phyloP scores from a whole-genome alignment of 2,888 invertebrate species.

The Mycogona germanica region DNA sequence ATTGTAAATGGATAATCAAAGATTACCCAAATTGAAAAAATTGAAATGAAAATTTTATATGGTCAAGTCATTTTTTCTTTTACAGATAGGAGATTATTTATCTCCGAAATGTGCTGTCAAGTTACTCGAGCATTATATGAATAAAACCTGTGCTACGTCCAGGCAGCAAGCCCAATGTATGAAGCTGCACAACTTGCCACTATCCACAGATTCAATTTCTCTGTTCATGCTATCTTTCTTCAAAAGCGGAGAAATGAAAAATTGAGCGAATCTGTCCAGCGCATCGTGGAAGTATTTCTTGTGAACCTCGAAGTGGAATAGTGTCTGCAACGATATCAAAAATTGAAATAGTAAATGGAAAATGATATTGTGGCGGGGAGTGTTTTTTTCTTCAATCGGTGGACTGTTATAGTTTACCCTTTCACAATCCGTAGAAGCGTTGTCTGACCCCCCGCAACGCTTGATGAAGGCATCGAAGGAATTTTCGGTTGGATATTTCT shows the following conservation, averaged over 20 bases:
- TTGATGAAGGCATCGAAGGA: conserved; percentile 62
- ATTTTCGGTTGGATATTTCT: conserved; percentile 76
- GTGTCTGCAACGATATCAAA: conserved; percentile 42
- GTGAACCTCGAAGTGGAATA: conserved; percentile 78
- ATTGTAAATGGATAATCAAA: too few species aligned
- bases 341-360: background rate
- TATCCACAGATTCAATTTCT: conserved; percentile 78
- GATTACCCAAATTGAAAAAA: too few species aligned
- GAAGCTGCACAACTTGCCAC: conserved; percentile 42
- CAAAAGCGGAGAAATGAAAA: conserved; percentile 78
- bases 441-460: conserved; percentile 63
- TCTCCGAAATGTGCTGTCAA: background rate
- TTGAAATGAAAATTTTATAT: too few species aligned
- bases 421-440: conserved; percentile 79
- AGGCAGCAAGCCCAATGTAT: too few species aligned
- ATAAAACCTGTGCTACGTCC: too few species aligned
- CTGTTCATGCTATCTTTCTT: conserved; percentile 69
- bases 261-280: conserved; percentile 75
- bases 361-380: background rate
- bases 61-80: background rate
- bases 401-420: conserved; percentile 25
- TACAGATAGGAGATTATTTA: background rate
- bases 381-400: background rate
- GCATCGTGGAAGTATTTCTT: conserved; percentile 61
- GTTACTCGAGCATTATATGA: too few species aligned